Base-by-base conservation (phyloP, 2,797 vertebrate genomes). In the Molossus alvarezi region DNA sequence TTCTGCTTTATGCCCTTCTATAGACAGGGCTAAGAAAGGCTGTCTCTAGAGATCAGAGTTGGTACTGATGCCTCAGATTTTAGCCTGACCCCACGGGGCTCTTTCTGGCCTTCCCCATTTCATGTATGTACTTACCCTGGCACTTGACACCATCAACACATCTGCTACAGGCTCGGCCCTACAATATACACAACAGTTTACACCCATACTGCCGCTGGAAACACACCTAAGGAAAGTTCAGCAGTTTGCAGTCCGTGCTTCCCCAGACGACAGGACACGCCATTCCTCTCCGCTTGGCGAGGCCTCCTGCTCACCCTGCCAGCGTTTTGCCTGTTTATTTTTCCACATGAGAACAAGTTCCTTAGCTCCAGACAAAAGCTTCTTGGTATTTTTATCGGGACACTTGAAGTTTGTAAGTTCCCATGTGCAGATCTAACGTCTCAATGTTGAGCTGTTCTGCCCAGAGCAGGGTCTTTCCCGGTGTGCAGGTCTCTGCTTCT, bases 181-280 rank as follows among this genome's bases (percentile, higher is more conserved):
- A 1, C 65, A 4, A 0, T 0, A 0, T 79, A 41, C 27, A 0
- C 12, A 48, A 23, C 9, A 3, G 41, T 45, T 45, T 3, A 45
- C 21, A 23, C 67, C 48, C 5, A 6, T 0, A 0, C 7, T 13
- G 0, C 48, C 5, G 8, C 48, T 27, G 2, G 53, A 23, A 33
- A 53, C 72, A 33, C 0, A 4, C 57, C 51, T 69, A 0, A 76
- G 33, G 37, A 21, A 23, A 64, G 51, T 15, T 1, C 27, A 11
- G 1, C 4, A 13, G 14, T 27, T 25, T 48, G 53, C 67, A 1
- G 20, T 20, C 20, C 1, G 6, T 48, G 1, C n/a, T 20, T 53
- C 48, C 11, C 29, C 13, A 13, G 62, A 53, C 21, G 45, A 69
- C 62, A 7, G 71, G 13, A 15, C 21, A 3, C 55, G 37, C 23